These are phyloP conservation scores for Calypte anna DNA, from an alignment of 2,113 vertebrate species.

Conservation along the genomic window DNA sequence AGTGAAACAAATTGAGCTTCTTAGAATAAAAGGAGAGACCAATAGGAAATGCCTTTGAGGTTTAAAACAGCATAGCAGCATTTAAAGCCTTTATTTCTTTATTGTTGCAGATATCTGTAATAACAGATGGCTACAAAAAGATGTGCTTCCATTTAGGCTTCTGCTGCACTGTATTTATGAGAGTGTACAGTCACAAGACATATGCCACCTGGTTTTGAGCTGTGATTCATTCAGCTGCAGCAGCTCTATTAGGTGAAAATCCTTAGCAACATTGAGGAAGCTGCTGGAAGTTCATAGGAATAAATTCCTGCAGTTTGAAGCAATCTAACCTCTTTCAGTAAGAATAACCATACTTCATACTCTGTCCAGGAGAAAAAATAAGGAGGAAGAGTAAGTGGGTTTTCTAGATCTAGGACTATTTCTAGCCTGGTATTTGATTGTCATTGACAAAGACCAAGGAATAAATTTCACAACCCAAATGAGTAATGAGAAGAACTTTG, in stretches of 20 bases:
- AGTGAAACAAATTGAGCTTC: constrained; percentile 10
- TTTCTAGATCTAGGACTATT: background rate
- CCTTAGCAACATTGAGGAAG: background rate
- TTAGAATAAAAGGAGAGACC: background rate
- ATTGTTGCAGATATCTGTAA: constrained; percentile 54
- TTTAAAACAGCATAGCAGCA: background rate
- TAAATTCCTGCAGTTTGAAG: background rate
- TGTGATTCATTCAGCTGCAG: constrained; percentile 14
- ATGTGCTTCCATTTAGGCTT: constrained; percentile 53
- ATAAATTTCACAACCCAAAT: background rate
- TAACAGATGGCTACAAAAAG: constrained; percentile 60
- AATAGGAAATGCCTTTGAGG: background rate
- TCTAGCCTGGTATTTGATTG: background rate
- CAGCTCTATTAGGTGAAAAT: constrained; percentile 2
- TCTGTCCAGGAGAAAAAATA: background rate
- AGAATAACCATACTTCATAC: background rate
- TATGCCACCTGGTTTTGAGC: constrained; percentile 33
- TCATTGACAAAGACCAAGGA: background rate
- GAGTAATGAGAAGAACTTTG: background rate
- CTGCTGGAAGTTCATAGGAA: background rate
- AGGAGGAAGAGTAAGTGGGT: background rate
- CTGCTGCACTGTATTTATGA: constrained; percentile 30
- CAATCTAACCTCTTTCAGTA: background rate
- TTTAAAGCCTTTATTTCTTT: constrained; percentile 34
- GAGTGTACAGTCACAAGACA: constrained; percentile 39